A percentile compares a stretch with the other conserved stretches of the same genome.
Conservation (phyloP, 2,113 vertebrate genomes). For the Notarius quadriscutis region DNA sequence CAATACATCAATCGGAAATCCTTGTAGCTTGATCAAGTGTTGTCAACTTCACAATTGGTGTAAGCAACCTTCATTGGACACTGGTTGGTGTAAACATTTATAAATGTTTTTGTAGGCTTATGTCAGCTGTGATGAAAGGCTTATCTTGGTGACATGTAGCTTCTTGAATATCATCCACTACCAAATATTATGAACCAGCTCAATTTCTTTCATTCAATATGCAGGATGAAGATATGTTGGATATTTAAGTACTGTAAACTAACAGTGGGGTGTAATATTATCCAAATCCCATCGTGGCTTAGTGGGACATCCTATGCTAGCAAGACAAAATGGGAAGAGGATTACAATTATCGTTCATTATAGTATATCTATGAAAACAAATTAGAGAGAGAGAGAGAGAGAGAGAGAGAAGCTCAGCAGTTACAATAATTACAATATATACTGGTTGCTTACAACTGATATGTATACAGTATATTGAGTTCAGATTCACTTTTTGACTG, state of each 20-base stretch:
- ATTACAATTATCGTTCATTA: neutral
- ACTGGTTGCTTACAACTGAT: neutral
- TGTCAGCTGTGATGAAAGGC: neutral
- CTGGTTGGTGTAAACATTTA: neutral
- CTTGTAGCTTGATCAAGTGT: neutral
- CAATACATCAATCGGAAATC: neutral
- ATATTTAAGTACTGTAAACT: neutral
- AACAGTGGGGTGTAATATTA: neutral
- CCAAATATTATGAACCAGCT: neutral
- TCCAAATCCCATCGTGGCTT: neutral
- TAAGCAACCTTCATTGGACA: neutral
- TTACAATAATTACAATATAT: neutral
- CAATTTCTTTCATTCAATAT: neutral
- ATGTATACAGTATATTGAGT: neutral
- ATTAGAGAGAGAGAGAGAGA: neutral
- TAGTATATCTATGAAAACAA: neutral
- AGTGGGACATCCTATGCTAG: neutral
- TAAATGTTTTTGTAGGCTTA: constrained; percentile 5
- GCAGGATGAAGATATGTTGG: neutral
- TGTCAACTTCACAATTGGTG: neutral
- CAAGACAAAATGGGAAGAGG: neutral
- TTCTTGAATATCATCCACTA: neutral
- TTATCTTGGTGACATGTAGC: too few species aligned
- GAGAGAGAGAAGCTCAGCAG: neutral
- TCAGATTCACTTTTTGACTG: neutral